Base-by-base conservation (phyloP, 1,140 invertebrate genomes). In the Eubasilissa regina region DNA sequence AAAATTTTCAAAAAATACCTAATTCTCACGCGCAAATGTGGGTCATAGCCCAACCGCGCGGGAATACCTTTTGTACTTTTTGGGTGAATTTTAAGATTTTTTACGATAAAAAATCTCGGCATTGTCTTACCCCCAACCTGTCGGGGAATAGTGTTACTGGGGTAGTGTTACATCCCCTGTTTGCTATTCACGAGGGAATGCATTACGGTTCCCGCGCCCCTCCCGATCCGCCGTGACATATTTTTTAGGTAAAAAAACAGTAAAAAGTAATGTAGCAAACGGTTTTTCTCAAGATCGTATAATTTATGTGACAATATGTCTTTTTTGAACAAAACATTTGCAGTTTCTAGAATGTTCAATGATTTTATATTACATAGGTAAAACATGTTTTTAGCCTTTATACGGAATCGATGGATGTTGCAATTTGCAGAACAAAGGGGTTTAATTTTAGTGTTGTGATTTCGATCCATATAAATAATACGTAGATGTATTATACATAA, bases 351-450 rank as follows among this genome's bases (percentile, higher is more conserved):
- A 77, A 21, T 60, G 44, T 45, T 60, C 15, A 75, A 4, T 13
- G 6, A 44, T 1, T 15, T 44, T 44, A 43, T 60, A 43, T 60
- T 55, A 55, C 58, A 56, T 21, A 35, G 47, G 53, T 75, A 47
- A 13, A 60, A 19, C 58, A 77, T 70, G 58, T 64, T 77, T 53
- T 56, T 17, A 73, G 73, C 48, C 75, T 47, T 17, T 6, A 56
- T 51, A 9, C 25, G 11, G 47, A 15, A 43, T 75, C 77, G 25
- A 78, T 76, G 47, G 44, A 74, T 77, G 78, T 62, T 74, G 72
- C 81, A 83, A 83, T 83, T 83, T 83, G 78, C 81, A 80, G 78
- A 78, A 83, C 81, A 83, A 83, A 83, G 81, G 81, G 81, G 76
- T 83, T 80, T 80, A 83, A 80, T 82, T 82, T 79, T 70, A 25